Conservation (phyloP, 1,140 invertebrate species). For the Drosophila suzukii region DNA sequence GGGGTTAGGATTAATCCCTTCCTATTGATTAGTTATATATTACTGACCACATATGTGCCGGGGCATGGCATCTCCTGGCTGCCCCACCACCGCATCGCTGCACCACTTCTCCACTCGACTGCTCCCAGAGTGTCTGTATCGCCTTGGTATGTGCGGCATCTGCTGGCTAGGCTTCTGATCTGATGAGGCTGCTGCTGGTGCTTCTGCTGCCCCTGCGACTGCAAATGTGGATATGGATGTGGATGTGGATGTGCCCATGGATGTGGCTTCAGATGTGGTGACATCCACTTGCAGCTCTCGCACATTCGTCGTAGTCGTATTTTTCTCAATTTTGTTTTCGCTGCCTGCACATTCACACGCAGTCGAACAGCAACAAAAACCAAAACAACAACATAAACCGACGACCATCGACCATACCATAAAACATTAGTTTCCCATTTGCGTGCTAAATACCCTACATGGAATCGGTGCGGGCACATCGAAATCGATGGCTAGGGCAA, state of each 20-base stretch:
- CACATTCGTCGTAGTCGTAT: constrained; percentile 74
- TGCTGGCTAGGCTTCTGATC: constrained; percentile 78
- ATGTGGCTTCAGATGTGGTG: constrained; percentile 58
- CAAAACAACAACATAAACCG: constrained; percentile 45
- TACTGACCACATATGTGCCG: constrained; percentile 7
- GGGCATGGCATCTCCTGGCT: constrained; percentile 26
- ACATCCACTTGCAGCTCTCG: constrained; percentile 73
- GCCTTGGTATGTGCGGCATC: constrained; percentile 80
- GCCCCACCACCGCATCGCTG: constrained; percentile 11
- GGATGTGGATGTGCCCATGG: constrained; percentile 21
- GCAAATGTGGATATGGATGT: constrained; percentile 21
- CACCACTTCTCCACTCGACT: constrained; percentile 31
- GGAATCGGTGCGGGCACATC: constrained; percentile 41
- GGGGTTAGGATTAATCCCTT: too few relatives aligned
- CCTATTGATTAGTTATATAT: not conserved
- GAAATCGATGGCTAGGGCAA: constrained; percentile 18
- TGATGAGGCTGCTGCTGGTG: constrained; percentile 45
- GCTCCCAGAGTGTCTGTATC: constrained; percentile 79
- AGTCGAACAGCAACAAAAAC: constrained; percentile 51
- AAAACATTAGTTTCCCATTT: constrained; percentile 82
- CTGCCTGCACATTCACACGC: constrained; percentile 73
- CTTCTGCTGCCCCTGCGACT: constrained; percentile 13
- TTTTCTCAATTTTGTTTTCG: constrained; percentile 59
- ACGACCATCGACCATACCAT: constrained; percentile 67
- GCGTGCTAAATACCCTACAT: constrained; percentile 79